Base-by-base conservation (phyloP, 2,113 vertebrate genomes). In the Prolemur simus region DNA sequence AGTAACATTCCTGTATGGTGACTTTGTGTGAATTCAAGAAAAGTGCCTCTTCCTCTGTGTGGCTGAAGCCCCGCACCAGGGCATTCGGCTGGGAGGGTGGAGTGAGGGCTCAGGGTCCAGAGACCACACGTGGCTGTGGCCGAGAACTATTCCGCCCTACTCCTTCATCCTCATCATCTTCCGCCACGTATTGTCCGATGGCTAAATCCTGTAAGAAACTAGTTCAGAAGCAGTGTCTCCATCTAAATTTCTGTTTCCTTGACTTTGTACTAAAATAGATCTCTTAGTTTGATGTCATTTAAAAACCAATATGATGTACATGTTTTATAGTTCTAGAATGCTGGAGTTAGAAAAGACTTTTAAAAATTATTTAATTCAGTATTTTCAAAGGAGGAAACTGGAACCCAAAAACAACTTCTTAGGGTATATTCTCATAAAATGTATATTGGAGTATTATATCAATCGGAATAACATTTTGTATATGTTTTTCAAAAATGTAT, bases 241-340 rank as follows among this genome's bases (percentile, higher is more conserved):
- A 32, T 56, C 32, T 69, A 39, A 14, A 32, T 52, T 96, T 56
- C 27, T 15, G 5, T 88, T 12, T 68, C 2, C 60, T 73, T 60
- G 69, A 69, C 64, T 88, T 93, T 37, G 45, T 56, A 74, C 21
- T 73, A 42, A 49, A 15, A 81, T 42, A 54, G 2, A 9, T 25
- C 37, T 18, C 10, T 42, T 66, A 64, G 27, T 64, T 69, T 85
- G 42, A 34, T 88, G 12, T 78, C 21, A 78, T 87, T 96, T 68
- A 49, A 92, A 87, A 87, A 54, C 3, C 7, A 47, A 32, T 85
- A n/a, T 58, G 20, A 52, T n/a, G 58, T 39, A 42, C 49, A 20
- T 29, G 25, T 81, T 32, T 85, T 85, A 76, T 39, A 90, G 13
- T 90, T 94, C 69, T 80, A 83, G 39, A 87, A 82, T 45, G n/a